These are phyloP conservation scores for Eumaeus atala DNA, from an alignment of 1,140 invertebrate genomes.

Conservation along the genomic window DNA sequence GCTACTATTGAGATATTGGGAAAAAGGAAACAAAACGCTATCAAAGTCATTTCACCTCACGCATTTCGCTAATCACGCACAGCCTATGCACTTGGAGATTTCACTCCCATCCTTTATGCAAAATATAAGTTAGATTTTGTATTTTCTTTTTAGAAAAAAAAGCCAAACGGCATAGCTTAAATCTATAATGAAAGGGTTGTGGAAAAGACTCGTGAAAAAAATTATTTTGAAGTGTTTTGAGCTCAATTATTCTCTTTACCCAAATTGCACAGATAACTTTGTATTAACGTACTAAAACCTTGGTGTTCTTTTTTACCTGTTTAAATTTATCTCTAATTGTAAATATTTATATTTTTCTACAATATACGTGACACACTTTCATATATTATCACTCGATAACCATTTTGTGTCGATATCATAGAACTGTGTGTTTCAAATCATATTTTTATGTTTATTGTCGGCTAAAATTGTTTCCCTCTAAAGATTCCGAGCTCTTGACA, in stretches of 20 bases:
- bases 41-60: conserved; percentile 11
- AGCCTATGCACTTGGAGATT: conserved; percentile 21
- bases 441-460: conserved; percentile 33
- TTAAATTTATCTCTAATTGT: conserved; percentile 31
- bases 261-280: conserved; percentile 14
- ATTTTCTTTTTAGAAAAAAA: conserved; percentile 2
- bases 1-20: neutral
- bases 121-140: conserved; percentile 18
- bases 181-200: conserved; percentile 52
- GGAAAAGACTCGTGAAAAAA: conserved; percentile 50
- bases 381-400: conserved; percentile 55
- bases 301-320: no score
- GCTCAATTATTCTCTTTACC: conserved; percentile 22
- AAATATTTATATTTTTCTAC: conserved; percentile 45
- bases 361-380: conserved; percentile 42
- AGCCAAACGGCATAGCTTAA: conserved; percentile 24
- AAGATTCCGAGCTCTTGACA: conserved; percentile 57
- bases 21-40: neutral
- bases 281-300: conserved; percentile 13
- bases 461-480: conserved; percentile 67
- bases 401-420: conserved; percentile 17
- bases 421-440: conserved; percentile 10
- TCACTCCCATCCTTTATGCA: conserved; percentile 25
- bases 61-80: conserved; percentile 26
- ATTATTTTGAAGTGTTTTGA: conserved; percentile 33